phyloP scores from a whole-genome alignment of 2,888 invertebrate genomes.

The Dryococelus australis region DNA sequence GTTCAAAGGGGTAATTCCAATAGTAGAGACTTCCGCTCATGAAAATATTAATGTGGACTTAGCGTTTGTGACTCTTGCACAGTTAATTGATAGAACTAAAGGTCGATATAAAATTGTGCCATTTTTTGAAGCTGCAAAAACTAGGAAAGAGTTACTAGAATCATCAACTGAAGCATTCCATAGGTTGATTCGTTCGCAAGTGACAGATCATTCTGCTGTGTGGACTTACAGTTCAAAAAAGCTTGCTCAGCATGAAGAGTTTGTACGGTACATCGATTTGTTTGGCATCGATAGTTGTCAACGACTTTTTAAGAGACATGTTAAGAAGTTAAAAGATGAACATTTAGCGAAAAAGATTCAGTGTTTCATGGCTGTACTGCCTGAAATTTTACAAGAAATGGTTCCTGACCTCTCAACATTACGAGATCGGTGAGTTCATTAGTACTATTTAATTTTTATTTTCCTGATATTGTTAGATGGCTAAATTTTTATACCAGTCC shows the following conservation, averaged over 20 bases:
- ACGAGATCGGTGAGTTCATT: constrained; percentile 63
- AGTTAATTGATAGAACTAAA: constrained; percentile 91
- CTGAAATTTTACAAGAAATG: constrained; percentile 77
- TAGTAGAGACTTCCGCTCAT: constrained; percentile 95
- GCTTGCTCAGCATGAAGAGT: constrained; percentile 86
- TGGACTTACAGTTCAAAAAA: constrained; percentile 90
- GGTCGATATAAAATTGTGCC: constrained; percentile 74
- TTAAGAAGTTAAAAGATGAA: constrained; percentile 82
- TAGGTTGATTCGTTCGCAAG: constrained; percentile 80
- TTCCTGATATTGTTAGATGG: background rate
- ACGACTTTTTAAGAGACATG: constrained; percentile 78
- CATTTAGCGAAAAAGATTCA: constrained; percentile 78
- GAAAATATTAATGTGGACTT: constrained; percentile 96
- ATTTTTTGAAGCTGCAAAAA: constrained; percentile 84
- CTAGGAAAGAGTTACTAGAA: constrained; percentile 87
- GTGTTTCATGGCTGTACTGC: constrained; percentile 78
- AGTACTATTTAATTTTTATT: background rate
- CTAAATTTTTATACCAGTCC: no score
- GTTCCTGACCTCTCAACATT: constrained; percentile 78
- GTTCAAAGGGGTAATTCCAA: constrained; percentile 85
- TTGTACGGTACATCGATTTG: constrained; percentile 86
- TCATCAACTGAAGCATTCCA: constrained; percentile 91
- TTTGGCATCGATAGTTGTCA: constrained; percentile 88
- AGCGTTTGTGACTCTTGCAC: constrained; percentile 88
- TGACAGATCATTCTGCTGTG: constrained; percentile 71